Percentiles rank a stretch among this genome's conserved stretches.
phyloP scores from a whole-genome alignment of 2,113 vertebrate species.

The Pteropus alecto region DNA sequence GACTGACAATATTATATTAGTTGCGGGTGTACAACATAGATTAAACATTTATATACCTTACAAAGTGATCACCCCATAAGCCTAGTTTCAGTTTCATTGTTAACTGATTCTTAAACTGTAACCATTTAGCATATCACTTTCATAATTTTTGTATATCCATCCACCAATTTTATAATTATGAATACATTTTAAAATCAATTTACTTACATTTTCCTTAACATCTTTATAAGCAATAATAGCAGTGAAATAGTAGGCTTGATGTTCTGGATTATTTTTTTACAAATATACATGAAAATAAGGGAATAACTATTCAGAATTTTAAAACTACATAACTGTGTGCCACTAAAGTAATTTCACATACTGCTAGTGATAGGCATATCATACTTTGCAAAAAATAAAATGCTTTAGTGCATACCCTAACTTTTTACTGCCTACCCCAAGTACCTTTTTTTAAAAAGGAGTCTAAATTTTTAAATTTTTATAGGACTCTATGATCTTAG shows the following conservation, averaged over 20 bases:
- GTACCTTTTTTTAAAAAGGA: background rate
- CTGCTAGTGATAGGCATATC: background rate
- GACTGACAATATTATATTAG: background rate
- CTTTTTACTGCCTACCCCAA: background rate
- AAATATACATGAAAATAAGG: background rate
- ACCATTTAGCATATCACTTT: background rate
- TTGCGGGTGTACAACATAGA: background rate
- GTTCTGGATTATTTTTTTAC: background rate
- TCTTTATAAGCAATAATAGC: background rate
- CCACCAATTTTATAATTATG: slow-evolving; percentile 23
- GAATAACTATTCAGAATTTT: background rate
- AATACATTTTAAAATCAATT: background rate
- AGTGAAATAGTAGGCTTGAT: background rate
- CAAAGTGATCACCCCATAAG: background rate
- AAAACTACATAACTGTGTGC: background rate
- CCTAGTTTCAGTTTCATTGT: background rate
- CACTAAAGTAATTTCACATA: background rate
- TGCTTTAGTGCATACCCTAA: background rate
- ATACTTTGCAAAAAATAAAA: background rate
- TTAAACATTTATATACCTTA: background rate
- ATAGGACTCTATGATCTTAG: background rate
- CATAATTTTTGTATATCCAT: background rate
- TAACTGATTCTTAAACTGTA: slow-evolving; percentile 30
- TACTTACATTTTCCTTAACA: background rate
- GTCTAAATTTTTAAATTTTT: slow-evolving; percentile 13